These are phyloP conservation scores for Tonatia bakeri DNA, from an alignment of 2,113 vertebrate genomes.

Conservation along the genomic window DNA sequence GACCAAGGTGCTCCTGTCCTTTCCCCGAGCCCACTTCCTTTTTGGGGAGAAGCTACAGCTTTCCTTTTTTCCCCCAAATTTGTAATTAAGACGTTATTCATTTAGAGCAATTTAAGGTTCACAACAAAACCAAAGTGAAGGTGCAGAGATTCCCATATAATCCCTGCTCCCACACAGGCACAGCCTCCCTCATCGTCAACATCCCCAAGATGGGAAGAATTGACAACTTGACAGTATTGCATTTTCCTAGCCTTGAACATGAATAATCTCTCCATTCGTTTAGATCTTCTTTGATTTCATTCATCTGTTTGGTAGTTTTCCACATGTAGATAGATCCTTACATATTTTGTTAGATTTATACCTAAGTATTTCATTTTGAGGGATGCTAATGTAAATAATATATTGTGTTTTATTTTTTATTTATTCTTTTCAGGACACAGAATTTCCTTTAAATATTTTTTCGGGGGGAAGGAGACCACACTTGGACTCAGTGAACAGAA, in stretches of 20 bases:
- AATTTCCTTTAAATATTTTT: not conserved
- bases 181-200: not conserved
- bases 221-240: not conserved
- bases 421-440: not conserved
- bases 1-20: fast-evolving
- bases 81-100: not conserved
- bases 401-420: not conserved
- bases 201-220: not conserved
- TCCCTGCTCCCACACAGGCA: too few species aligned
- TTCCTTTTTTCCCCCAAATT: not conserved
- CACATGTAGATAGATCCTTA: not conserved
- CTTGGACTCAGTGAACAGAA: not conserved
- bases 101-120: not conserved
- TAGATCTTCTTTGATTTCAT: not conserved
- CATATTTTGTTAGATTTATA: not conserved
- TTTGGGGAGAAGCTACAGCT: not conserved
- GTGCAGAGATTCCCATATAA: not conserved
- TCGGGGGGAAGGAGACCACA: not conserved
- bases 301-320: not conserved
- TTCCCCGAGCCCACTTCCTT: not conserved
- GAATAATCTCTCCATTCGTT: not conserved
- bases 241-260: not conserved
- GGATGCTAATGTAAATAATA: not conserved
- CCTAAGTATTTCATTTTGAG: not conserved
- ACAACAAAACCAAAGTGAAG: not conserved